These are phyloP conservation scores for Zaprionus ornatus DNA, from an alignment of 1,140 invertebrate species.

Conservation along the genomic window DNA sequence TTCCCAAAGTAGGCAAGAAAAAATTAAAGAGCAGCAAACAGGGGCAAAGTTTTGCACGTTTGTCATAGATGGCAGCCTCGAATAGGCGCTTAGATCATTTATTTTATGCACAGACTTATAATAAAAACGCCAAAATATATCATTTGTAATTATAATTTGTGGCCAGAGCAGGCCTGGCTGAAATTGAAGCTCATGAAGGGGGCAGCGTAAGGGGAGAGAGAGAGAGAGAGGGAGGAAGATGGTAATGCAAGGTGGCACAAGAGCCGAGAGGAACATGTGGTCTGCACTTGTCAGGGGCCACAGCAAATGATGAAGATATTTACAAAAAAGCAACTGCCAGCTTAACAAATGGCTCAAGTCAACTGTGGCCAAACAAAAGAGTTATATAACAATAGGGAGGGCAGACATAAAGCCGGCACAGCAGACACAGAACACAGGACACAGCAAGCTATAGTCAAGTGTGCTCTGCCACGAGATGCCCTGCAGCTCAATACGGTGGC, in stretches of 20 bases:
- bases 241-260: neutral
- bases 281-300: slow-evolving; percentile 55
- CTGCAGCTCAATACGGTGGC: slow-evolving; percentile 18
- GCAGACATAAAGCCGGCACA: neutral
- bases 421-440: slow-evolving; percentile 3
- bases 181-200: neutral
- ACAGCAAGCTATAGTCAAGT: slow-evolving; percentile 23
- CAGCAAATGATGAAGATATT: slow-evolving; percentile 42
- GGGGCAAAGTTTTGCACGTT: slow-evolving; percentile 52
- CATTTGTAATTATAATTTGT: slow-evolving; percentile 67
- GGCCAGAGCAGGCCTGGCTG: slow-evolving; percentile 8
- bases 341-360: slow-evolving; percentile 67
- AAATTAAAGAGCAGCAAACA: slow-evolving; percentile 16
- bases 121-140: slow-evolving; percentile 65
- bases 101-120: slow-evolving; percentile 65
- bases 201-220: too few species aligned
- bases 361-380: slow-evolving; percentile 68
- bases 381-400: slow-evolving; percentile 60
- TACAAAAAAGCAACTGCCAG: slow-evolving; percentile 20
- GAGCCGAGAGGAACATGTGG: slow-evolving; percentile 9
- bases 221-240: neutral
- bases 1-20: neutral
- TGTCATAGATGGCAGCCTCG: slow-evolving; percentile 39
- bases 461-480: slow-evolving; percentile 23
- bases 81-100: slow-evolving; percentile 64